Evolutionary conservation across 2,797 vertebrate genomes (phyloP).

Genomic region (Cichlasoma orientale): DNA sequence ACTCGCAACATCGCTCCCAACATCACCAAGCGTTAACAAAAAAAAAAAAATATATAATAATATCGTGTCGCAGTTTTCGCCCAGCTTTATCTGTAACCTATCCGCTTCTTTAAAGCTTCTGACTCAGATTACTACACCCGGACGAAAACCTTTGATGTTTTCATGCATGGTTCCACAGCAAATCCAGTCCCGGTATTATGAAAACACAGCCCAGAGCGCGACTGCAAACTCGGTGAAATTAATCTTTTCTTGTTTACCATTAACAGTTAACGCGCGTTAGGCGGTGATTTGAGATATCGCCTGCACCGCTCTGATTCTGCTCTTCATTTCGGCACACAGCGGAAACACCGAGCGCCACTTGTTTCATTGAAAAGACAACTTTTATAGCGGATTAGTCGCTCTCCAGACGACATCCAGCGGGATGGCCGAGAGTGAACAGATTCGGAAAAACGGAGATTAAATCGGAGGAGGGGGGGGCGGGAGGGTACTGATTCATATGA

Average conservation of each 20-base stretch:
- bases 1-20: conserved; percentile 24
- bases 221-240: not conserved
- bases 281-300: accelerated
- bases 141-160: conserved; percentile 28
- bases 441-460: conserved; percentile 3
- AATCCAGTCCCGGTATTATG: conserved; percentile 11
- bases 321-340: conserved; percentile 25
- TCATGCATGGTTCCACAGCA: conserved; percentile 26
- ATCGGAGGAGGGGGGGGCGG: not conserved
- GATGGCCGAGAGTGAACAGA: not conserved
- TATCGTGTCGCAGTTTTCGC: conserved; percentile 36
- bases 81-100: conserved; percentile 14
- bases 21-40: not conserved
- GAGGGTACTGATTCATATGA: accelerated
- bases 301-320: accelerated
- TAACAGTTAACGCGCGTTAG: accelerated
- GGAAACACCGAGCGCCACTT: accelerated
- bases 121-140: conserved; percentile 23
- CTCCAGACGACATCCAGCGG: not conserved
- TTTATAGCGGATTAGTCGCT: not conserved
- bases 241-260: not conserved
- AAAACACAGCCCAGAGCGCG: conserved; percentile 23
- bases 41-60: not conserved
- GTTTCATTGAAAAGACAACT: conserved; percentile 14
- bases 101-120: conserved; percentile 3